These are phyloP conservation scores for Chelonoidis abingdonii DNA, from an alignment of 2,113 vertebrate genomes.

Conservation along the genomic window DNA sequence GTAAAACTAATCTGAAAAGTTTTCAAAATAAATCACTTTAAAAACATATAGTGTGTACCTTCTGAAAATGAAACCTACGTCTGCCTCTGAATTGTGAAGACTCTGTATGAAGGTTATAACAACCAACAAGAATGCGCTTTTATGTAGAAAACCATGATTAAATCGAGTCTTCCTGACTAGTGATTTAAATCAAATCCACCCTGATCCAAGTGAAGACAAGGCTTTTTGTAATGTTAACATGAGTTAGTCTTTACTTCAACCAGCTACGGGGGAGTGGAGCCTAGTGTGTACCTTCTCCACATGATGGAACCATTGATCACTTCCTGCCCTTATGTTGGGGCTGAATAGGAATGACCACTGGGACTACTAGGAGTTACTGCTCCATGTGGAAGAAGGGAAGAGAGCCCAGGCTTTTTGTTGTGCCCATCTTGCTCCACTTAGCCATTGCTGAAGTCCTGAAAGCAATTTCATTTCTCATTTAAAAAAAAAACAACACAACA, in stretches of 20 bases:
- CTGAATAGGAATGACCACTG: neutral
- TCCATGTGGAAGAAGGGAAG: neutral
- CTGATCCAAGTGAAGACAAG: neutral
- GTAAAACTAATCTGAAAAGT: too few relatives aligned
- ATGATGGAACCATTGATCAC: neutral
- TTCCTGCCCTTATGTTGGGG: fast-evolving
- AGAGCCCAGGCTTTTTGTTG: neutral
- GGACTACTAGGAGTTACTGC: neutral
- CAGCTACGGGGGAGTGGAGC: fast-evolving
- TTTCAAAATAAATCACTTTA: too few relatives aligned
- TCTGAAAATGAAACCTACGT: too few relatives aligned
- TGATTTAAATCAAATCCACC: too few relatives aligned
- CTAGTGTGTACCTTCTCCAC: neutral
- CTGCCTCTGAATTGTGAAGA: too few relatives aligned
- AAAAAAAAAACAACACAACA: too few relatives aligned
- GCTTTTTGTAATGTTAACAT: neutral
- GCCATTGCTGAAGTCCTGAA: neutral
- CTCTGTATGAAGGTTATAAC: too few relatives aligned
- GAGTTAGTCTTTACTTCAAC: neutral
- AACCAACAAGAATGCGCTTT: too few relatives aligned
- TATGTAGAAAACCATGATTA: too few relatives aligned
- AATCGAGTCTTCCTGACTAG: too few relatives aligned
- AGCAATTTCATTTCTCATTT: neutral
- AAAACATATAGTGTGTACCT: too few relatives aligned
- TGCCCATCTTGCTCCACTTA: neutral